Evolutionary conservation across 2,797 vertebrate genomes (phyloP), one percentile per base, ranked within the genome.

Genomic region (Gymnoscopelus microlampas): DNA sequence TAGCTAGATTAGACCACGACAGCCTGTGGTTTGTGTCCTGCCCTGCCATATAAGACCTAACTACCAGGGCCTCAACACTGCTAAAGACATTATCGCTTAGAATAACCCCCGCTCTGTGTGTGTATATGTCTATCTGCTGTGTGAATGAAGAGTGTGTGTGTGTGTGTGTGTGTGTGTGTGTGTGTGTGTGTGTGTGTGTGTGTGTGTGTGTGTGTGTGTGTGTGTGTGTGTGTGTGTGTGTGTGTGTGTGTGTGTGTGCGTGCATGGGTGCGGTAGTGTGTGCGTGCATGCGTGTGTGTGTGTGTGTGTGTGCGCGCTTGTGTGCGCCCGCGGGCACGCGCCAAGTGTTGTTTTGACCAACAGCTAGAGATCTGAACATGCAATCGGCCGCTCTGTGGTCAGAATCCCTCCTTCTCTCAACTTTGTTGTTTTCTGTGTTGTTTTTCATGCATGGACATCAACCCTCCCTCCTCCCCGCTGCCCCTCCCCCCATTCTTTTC

Each of bases 21-120:
- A 72, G 80, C 65, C 47, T 84, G 74, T 64, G 81, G 80, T 55
- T 76, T 78, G 47, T 47, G 77, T 71, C 70, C 69, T 73, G 73
- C 70, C 24, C 77, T 2, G 74, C 82, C 85, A 51, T 83, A 73
- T 58, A 15, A 71, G 67, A 71, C 79, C 77, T 65, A 70, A 48
- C 76, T 78, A 44, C 39, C 39, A 44, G 72, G 74, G 80, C 77
- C 81, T 78, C 70, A 12, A 59, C 9, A 19, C 88, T 90, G 90
- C 70, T 84, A 87, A 89, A 91, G 84, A 86, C 89, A 90, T 91
- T 88, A 91, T 81, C 49, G 66, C 90, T 86, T n/a, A 87, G 88
- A 91, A 91, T 90, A 91, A 87, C 85, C 71, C 39, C 77, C 12
- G 66, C 63, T 71, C 63, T 11, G 9, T 15, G 11, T 32, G 24